phyloP scores from a whole-genome alignment of 2,797 vertebrate species.

The Sebastes elongatus region DNA sequence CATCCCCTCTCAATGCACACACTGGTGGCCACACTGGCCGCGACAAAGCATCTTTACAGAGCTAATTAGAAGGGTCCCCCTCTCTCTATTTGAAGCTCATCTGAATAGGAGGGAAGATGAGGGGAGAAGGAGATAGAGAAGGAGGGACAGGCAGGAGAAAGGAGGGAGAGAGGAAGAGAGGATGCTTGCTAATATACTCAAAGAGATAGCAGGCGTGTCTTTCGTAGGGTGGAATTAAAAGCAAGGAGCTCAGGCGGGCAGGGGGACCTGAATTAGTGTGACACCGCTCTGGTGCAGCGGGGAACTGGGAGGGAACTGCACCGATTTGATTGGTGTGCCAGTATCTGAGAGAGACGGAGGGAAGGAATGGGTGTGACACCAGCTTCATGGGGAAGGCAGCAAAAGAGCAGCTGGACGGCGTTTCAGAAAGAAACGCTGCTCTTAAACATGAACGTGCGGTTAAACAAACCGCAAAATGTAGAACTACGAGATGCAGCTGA shows the following conservation, averaged over 20 bases:
- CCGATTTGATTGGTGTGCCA: conserved; percentile 68
- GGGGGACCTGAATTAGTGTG: conserved; percentile 79
- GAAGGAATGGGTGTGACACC: conserved; percentile 62
- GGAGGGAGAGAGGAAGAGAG: conserved; percentile 27
- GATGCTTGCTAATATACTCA: conserved; percentile 54
- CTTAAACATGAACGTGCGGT: neutral
- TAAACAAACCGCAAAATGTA: conserved; percentile 6
- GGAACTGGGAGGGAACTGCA: conserved; percentile 69
- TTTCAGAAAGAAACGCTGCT: conserved; percentile 14
- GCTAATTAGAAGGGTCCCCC: conserved; percentile 84
- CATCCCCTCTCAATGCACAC: conserved; percentile 77
- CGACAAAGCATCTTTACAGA: conserved; percentile 83
- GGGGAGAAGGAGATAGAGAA: conserved; percentile 59
- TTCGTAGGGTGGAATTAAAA: conserved; percentile 66
- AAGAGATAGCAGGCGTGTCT: conserved; percentile 43
- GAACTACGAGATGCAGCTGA: neutral
- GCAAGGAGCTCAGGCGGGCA: conserved; percentile 56
- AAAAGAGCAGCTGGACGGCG: conserved; percentile 40
- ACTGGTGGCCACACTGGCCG: conserved; percentile 76
- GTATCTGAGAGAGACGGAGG: conserved; percentile 52
- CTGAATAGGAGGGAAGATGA: conserved; percentile 77
- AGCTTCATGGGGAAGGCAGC: conserved; percentile 28
- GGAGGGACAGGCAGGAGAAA: conserved; percentile 57
- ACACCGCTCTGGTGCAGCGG: conserved; percentile 66
- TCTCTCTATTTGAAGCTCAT: conserved; percentile 76